phyloP scores from a whole-genome alignment of 1,140 invertebrate species.

The Reticulitermes speratus region DNA sequence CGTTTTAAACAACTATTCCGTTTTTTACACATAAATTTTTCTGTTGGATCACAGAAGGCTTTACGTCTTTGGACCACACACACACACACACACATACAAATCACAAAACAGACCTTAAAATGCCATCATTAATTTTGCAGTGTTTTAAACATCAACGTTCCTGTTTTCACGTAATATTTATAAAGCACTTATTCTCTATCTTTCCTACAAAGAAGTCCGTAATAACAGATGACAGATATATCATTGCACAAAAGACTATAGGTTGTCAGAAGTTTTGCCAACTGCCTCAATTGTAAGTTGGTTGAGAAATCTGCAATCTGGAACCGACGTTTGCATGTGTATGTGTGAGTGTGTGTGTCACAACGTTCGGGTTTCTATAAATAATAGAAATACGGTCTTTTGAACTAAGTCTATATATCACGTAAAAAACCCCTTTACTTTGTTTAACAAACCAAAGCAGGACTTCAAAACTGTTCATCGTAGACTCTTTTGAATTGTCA shows the following conservation, averaged over 20 bases:
- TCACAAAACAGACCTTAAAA: background rate
- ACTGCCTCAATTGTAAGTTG: background rate
- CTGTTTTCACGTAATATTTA: background rate
- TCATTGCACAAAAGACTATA: background rate
- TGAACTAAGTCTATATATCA: background rate
- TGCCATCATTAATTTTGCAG: background rate
- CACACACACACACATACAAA: background rate
- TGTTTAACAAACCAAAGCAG: background rate
- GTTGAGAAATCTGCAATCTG: background rate
- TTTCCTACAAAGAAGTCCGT: background rate
- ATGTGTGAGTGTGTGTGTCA: background rate
- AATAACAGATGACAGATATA: background rate
- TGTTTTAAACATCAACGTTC: background rate
- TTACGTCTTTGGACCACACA: too few relatives aligned
- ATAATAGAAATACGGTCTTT: background rate
- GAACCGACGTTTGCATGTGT: background rate
- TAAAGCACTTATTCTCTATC: background rate
- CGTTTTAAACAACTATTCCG: too few relatives aligned
- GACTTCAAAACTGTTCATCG: background rate
- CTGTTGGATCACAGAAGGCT: too few relatives aligned
- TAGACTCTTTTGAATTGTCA: background rate
- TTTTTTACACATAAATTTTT: too few relatives aligned
- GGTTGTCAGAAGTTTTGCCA: background rate
- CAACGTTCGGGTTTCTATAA: background rate
- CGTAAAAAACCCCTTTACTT: background rate